Percentiles rank a stretch among this genome's conserved stretches.
These are phyloP conservation scores for Lacanobia wlatinum DNA, from an alignment of 2,888 invertebrate genomes.

Conservation along the genomic window DNA sequence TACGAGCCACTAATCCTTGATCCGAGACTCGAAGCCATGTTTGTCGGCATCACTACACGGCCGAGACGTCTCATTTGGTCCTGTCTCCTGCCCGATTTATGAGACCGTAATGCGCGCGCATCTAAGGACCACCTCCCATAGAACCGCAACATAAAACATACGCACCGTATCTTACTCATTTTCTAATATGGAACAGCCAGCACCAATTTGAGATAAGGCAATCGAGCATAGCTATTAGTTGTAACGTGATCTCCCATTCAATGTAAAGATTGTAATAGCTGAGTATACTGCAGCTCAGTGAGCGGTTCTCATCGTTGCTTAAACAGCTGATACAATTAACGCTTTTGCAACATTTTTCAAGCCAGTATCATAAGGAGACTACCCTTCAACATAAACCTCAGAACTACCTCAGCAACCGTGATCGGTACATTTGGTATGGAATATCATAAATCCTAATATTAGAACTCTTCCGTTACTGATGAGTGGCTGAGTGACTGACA, in stretches of 20 bases:
- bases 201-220: conserved; percentile 33
- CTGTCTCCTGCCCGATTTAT: conserved; percentile 72
- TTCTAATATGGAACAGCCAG: conserved; percentile 40
- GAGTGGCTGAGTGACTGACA: no score
- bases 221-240: conserved; percentile 24
- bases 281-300: background rate
- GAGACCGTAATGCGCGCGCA: conserved; percentile 72
- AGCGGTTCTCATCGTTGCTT: conserved; percentile 3
- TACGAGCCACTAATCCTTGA: conserved; percentile 47
- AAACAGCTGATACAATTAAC: background rate
- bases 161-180: conserved; percentile 44
- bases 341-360: background rate
- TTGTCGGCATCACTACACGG: conserved; percentile 67
- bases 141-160: conserved; percentile 54
- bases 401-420: background rate
- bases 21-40: conserved; percentile 47
- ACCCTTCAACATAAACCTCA: background rate
- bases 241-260: conserved; percentile 36
- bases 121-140: conserved; percentile 61
- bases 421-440: background rate
- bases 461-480: no score
- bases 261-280: conserved; percentile 26
- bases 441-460: no score
- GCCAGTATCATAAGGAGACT: background rate
- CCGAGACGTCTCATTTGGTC: conserved; percentile 71